Percentiles rank a stretch among this genome's conserved stretches.
phyloP scores from a whole-genome alignment of 2,888 invertebrate genomes.

The Nemurella pictetii region DNA sequence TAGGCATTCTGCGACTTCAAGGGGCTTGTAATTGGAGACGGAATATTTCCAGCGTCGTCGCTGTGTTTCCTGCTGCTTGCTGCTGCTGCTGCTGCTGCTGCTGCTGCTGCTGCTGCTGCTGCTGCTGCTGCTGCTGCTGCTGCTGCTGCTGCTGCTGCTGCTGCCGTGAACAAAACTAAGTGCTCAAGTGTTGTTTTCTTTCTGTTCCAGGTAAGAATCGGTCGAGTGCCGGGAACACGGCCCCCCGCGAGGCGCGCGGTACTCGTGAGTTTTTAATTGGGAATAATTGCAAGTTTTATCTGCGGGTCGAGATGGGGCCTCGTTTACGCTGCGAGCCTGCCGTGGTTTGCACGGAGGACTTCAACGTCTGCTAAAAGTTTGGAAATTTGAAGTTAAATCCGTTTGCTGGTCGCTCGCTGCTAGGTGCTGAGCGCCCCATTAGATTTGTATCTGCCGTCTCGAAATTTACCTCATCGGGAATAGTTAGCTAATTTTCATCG shows the following conservation, averaged over 20 bases:
- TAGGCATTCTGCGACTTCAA: background rate
- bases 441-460: too few relatives aligned
- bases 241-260: background rate
- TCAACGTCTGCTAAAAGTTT: too few relatives aligned
- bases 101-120: background rate
- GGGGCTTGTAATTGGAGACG: background rate
- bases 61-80: background rate
- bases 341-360: too few relatives aligned
- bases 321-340: too few relatives aligned
- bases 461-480: too few relatives aligned
- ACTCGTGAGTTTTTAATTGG: background rate
- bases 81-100: background rate
- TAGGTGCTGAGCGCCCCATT: too few relatives aligned
- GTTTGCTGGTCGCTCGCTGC: too few relatives aligned
- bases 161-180: background rate
- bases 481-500: background rate
- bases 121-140: background rate
- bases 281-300: background rate
- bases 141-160: background rate
- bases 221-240: background rate
- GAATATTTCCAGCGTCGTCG: background rate
- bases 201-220: conserved; percentile 4
- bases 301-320: background rate
- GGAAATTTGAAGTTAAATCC: too few relatives aligned
- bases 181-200: conserved; percentile 4